Conservation (phyloP, 2,888 invertebrate genomes). For the Zygaena filipendulae region DNA sequence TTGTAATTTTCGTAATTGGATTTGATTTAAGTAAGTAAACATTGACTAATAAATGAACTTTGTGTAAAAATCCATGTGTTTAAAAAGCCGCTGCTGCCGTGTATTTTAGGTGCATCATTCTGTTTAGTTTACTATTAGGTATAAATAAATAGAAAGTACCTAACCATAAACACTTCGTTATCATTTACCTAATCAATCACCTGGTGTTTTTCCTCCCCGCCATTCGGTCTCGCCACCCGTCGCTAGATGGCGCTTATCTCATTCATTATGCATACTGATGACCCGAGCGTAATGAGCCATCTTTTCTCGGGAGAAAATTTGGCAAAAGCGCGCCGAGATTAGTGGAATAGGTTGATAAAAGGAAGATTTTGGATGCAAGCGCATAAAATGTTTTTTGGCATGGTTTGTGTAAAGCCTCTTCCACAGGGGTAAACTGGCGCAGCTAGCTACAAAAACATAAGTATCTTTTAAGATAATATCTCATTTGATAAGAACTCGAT, state of each 20-base stretch:
- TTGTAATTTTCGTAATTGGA: too few relatives aligned
- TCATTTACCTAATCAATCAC: constrained; percentile 47
- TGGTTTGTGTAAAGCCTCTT: neutral
- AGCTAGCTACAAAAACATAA: too few relatives aligned
- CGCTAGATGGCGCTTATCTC: constrained; percentile 61
- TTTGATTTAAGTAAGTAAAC: too few relatives aligned
- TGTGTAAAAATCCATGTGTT: too few relatives aligned
- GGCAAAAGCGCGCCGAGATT: constrained; percentile 45
- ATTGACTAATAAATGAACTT: too few relatives aligned
- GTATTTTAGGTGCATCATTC: too few relatives aligned
- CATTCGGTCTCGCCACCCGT: constrained; percentile 41
- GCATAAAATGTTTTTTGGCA: constrained; percentile 1
- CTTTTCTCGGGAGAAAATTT: constrained; percentile 50
- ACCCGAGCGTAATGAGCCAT: constrained; percentile 73
- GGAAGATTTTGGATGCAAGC: constrained; percentile 11
- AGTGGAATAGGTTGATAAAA: constrained; percentile 44
- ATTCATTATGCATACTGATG: constrained; percentile 85
- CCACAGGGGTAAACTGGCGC: too few relatives aligned
- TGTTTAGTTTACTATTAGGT: too few relatives aligned
- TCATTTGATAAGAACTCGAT: neutral
- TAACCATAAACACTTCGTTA: too few relatives aligned
- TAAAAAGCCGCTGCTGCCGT: too few relatives aligned
- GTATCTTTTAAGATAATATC: too few relatives aligned
- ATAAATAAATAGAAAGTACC: too few relatives aligned
- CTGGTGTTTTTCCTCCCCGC: constrained; percentile 23